Base-by-base conservation (phyloP, 2,797 vertebrate genomes). In the Onychomys arenicola region DNA sequence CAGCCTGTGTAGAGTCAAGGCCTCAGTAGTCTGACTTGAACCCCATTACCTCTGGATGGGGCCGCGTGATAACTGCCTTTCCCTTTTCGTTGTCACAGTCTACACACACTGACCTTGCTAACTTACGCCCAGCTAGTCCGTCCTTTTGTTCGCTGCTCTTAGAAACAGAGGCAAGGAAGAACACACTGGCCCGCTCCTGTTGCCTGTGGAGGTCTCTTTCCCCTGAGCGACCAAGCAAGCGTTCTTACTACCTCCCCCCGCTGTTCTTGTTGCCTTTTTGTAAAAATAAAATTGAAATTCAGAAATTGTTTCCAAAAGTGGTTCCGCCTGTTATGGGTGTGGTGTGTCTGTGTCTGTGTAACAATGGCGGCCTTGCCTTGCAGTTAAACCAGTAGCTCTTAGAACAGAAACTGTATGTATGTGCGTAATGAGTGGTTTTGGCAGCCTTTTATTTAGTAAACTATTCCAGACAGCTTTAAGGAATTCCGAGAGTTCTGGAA, bases 221-320 rank as follows among this genome's bases (percentile, higher is more conserved):
- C 46, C 49, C n/a, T 12, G 27, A 29, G 69, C 82, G 40, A 87
- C 59, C 63, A 80, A 32, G 71, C 83, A 10, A 40, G 65, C 83
- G 1, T 94, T 69, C 63, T 46, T 89, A 52, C 92, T 82, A 65
- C 90, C 43, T 85, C 89, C 65, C 40, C 40, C 29, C 43, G 32
- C 69, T 95, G 0, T 40, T 80, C 67, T 88, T 32, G 89, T 65
- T 89, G 82, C 43, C 77, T 76, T 94, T 96, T 94, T 93, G 77
- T 94, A 96, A 97, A 90, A 49, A 61, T 81, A 78, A 88, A 85
- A 6, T 90, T 77, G 73, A 76, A 93, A 94, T 86, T 73, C 88
- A 95, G 63, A 94, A 69, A 7, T 85, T 40, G 46, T 89, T 95
- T 86, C 23, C 80, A 55, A 19, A 94, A 57, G 77, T 52, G 27